These are phyloP conservation scores for Nycticorax nycticorax DNA, from an alignment of 2,113 vertebrate genomes.

Conservation along the genomic window DNA sequence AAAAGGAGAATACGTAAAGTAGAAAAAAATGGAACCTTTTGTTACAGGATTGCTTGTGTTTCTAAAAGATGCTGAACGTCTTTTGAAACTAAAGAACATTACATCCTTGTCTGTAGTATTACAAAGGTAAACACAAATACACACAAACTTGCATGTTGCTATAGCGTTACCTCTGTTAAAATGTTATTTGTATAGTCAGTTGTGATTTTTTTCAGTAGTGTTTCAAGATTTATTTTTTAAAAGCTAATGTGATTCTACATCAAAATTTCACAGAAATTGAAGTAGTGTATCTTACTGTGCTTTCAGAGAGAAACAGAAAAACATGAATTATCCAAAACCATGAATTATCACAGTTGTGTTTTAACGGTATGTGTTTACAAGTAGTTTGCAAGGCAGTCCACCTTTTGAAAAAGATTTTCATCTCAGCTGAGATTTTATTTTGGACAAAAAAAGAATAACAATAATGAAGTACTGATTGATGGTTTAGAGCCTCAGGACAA, in stretches of 20 bases:
- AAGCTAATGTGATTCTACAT: neutral
- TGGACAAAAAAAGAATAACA: neutral
- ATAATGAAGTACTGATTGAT: neutral
- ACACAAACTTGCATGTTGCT: neutral
- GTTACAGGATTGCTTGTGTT: neutral
- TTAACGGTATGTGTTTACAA: neutral
- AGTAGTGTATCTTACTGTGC: neutral
- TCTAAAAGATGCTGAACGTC: neutral
- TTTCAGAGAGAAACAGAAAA: neutral
- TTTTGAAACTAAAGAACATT: neutral
- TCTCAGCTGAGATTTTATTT: neutral
- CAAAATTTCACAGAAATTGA: neutral
- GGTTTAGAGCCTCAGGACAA: neutral
- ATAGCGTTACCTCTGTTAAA: neutral
- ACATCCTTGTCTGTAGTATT: neutral
- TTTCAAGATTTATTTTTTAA: neutral
- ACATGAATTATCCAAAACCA: neutral
- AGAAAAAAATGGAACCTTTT: neutral
- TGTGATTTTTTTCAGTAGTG: neutral
- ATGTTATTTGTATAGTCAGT: neutral
- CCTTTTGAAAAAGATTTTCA: neutral
- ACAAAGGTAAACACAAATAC: neutral
- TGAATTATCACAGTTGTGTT: neutral
- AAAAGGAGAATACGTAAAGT: neutral
- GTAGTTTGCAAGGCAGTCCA: neutral